Evolutionary conservation across 2,797 vertebrate genomes (phyloP), one percentile per base, ranked within the genome.

Genomic region (Xerus rutilus): DNA sequence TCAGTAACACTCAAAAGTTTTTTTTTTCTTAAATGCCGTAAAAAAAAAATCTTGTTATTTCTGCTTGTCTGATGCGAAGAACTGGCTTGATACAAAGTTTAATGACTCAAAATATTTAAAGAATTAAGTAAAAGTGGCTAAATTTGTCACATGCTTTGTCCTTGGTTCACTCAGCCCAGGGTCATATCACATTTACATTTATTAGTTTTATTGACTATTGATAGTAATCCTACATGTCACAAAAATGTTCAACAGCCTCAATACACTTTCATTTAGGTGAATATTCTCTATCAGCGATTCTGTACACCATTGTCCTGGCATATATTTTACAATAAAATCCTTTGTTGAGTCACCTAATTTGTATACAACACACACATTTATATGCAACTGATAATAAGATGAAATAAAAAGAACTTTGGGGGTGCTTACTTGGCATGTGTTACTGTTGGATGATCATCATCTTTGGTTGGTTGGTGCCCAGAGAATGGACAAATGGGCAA

Each of bases 281-380:
- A 21, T 30, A 35, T 28, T 82, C 82, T 84, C 72, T 43, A 70
- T 1, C 28, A 70, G 18, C 35, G 13, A 32, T 39, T 52, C 78
- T 93, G 47, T 18, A 13, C 70, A 95, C 74, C 5, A 62, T 1
- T 79, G 43, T 45, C 30, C 32, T 65, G 32, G 93, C 3, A 35
- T 17, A 65, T 49, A 25, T 30, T 7, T 11, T 18, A 23, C 18
- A 70, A 57, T 2, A n/a, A 45, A 93, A 78, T 0, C 1, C 49
- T 92, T 85, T 72, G 49, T 43, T 93, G 8, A 81, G 52, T 74
- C 25, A 89, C 84, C 78, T 67, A 65, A 65, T 64, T 20, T 92
- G 20, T 8, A 35, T 32, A 18, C 7, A 62, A 70, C 8, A 83
- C 4, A 64, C 23, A 45, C 1, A n/a, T 11, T 64, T 47, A 18